These are phyloP conservation scores for Phyllostomus discolor DNA, from an alignment of 2,113 vertebrate genomes.

Conservation along the genomic window DNA sequence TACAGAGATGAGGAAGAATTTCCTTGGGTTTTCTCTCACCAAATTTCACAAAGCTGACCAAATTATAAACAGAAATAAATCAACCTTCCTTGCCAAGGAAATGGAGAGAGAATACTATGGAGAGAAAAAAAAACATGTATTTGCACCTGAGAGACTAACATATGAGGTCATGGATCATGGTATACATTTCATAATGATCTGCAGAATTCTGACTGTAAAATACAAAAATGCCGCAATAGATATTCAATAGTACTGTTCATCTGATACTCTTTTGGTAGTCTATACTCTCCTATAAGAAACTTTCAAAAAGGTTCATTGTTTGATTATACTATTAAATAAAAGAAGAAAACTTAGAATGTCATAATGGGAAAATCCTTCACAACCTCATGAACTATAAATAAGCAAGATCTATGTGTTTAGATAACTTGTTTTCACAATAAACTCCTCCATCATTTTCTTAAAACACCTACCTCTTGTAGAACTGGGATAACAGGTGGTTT, in stretches of 20 bases:
- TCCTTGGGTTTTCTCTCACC: background rate
- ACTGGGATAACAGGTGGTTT: conserved; percentile 96
- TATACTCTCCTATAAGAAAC: conserved; percentile 10
- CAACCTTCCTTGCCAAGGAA: conserved; percentile 19
- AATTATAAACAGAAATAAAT: conserved; percentile 17
- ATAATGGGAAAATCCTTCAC: background rate
- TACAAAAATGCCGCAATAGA: background rate
- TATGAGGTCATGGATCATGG: background rate
- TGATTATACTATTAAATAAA: conserved; percentile 9
- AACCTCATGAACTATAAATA: background rate
- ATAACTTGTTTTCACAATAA: background rate
- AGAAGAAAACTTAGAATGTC: background rate
- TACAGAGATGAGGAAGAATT: background rate
- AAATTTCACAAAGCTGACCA: conserved; percentile 1
- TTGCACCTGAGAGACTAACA: conserved; percentile 12
- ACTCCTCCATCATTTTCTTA: background rate
- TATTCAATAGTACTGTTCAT: background rate
- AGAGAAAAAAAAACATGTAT: background rate
- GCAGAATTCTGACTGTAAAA: background rate
- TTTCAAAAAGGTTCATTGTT: background rate
- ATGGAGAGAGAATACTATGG: background rate
- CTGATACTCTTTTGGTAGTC: background rate
- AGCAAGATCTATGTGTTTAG: background rate
- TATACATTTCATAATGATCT: background rate
- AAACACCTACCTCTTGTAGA: conserved; percentile 92